These are phyloP conservation scores for Eueremaeus valkanovi DNA, from an alignment of 2,888 invertebrate species.

Conservation along the genomic window DNA sequence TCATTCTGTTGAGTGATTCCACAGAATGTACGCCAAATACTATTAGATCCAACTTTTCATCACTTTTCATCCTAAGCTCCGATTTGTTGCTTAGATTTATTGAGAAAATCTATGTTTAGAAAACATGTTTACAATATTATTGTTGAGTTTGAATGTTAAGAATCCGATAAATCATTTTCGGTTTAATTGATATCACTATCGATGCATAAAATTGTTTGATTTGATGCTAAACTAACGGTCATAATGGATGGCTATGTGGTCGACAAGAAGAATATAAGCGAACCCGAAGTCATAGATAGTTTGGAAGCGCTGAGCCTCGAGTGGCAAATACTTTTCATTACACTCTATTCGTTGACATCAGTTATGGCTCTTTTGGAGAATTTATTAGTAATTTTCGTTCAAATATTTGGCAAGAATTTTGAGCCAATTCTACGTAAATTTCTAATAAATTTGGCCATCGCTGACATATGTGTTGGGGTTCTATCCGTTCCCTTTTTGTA, in stretches of 20 bases:
- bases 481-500: not conserved
- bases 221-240: not conserved
- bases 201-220: no score
- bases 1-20: not conserved
- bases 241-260: not conserved
- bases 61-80: not conserved
- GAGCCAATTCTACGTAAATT: not conserved
- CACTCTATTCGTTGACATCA: not conserved
- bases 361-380: not conserved
- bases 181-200: no score
- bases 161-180: no score
- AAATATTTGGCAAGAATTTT: not conserved
- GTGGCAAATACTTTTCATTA: not conserved
- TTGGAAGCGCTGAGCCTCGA: not conserved
- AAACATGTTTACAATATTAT: no score
- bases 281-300: not conserved
- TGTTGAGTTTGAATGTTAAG: not conserved
- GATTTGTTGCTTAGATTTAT: no score
- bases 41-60: not conserved
- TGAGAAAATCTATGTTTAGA: no score
- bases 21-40: not conserved
- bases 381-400: no score
- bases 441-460: conserved; percentile 7
- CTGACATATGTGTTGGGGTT: not conserved
- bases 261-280: not conserved